Base-by-base conservation (phyloP, 1,140 invertebrate genomes). In the Cydia pomonella region DNA sequence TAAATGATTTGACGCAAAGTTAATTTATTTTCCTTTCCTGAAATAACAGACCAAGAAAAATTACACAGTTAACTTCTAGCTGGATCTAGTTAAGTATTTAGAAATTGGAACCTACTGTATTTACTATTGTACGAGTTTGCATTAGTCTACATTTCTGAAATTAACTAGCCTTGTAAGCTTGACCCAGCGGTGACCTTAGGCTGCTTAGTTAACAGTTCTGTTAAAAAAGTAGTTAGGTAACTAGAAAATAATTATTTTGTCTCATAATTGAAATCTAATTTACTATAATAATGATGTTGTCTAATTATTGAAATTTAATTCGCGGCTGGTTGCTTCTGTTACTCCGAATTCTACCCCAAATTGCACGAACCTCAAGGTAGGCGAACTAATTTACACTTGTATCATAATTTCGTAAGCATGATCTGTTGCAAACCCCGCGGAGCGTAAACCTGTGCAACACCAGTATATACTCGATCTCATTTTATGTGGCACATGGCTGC, bases 351-450 rank as follows among this genome's bases (percentile, higher is more conserved):
- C 23, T 69, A 69, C 64, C 64, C 64, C 64, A 69, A 69, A 69
- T 69, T 69, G 16, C 64, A 33, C 9, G 64, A 69, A 2, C 33
- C 16, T 38, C 64, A 69, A 69, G 64, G 63, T 66, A 29, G 63
- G 29, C 33, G 64, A 18, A 69, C 29, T 69, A 41, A 69, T 69
- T 69, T 69, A 69, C 64, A 69, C 64, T 18, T 69, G 64, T 69
- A 69, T 69, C 29, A 69, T 69, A 69, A 64, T 69, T 38, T 69
- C 27, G 64, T 18, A 69, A 69, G 64, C 29, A 38, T 69, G 27
- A 69, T 69, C 64, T 69, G 64, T 69, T 69, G 64, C 64, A 69
- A 69, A 69, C 64, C 64, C 64, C 18, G 64, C 64, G 16, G 64
- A 69, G 64, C 64, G 64, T 69, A 69, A 69, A 41, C 4, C 12